These are phyloP conservation scores for Crotophaga sulcirostris DNA, from an alignment of 2,113 vertebrate species.

Conservation along the genomic window DNA sequence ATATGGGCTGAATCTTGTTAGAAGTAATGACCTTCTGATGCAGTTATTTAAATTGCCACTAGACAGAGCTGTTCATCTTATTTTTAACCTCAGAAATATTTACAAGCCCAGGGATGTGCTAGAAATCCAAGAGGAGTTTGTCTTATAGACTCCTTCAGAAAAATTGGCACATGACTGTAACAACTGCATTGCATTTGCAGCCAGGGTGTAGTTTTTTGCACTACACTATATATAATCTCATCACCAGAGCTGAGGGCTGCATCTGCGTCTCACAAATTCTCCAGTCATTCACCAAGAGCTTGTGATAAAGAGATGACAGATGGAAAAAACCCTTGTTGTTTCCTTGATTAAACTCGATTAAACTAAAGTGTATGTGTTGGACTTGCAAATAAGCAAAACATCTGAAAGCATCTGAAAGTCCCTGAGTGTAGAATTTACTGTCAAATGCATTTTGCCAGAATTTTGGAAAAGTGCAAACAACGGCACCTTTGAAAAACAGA, in stretches of 20 bases:
- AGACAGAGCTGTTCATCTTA: conserved; percentile 75
- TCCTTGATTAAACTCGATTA: not conserved
- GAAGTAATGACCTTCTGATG: conserved; percentile 24
- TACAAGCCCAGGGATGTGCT: not conserved
- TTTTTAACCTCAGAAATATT: conserved; percentile 34
- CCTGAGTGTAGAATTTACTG: not conserved
- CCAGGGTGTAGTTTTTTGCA: not conserved
- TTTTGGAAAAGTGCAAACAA: not conserved
- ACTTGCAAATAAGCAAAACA: not conserved
- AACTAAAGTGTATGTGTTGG: not conserved
- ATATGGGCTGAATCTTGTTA: not conserved
- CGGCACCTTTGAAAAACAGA: not conserved
- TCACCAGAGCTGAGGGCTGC: not conserved
- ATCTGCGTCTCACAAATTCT: not conserved
- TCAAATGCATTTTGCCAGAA: not conserved
- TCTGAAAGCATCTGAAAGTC: not conserved
- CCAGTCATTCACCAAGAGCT: not conserved
- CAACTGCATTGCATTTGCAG: not conserved
- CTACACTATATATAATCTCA: not conserved
- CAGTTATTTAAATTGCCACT: conserved; percentile 67
- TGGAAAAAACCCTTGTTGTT: not conserved
- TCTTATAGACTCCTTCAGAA: not conserved
- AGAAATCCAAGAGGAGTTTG: not conserved
- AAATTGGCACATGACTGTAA: not conserved
- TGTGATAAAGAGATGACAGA: not conserved